Base-by-base conservation (phyloP, 2,888 invertebrate genomes). In the Aleiodes alternator region DNA sequence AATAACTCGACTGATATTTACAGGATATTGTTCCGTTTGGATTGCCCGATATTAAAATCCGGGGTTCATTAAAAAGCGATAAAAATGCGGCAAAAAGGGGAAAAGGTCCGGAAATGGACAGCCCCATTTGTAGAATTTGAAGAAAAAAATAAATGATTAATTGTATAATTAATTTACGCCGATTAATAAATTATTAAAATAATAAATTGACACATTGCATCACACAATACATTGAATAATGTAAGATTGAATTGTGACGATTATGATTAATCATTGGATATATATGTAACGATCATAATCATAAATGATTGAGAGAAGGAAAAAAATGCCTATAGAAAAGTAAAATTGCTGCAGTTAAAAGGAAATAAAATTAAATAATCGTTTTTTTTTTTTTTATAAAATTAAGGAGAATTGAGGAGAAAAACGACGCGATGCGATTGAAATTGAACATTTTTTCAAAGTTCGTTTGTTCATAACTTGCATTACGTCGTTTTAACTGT, bases 11-110 rank as follows among this genome's bases (percentile, higher is more conserved):
- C 88, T 89, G 89, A 88, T 89, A 89, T 89, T 89, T 89, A 86
- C 85, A 88, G 88, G 87, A 88, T 89, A 89, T 88, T 89, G 89
- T 88, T 87, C 87, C 87, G 86, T 84, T 85, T 86, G 87, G 88
- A 88, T 87, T 83, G 88, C 88, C 88, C 87, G 87, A 83, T 7
- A 8, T 43, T 82, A 84, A 23, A 87, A 87, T 87, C 88, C 88
- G 87, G 87, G 87, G 23, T 23, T 87, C 88, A 88, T 88, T 88
- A 85, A 89, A 88, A 89, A 89, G 88, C 88, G 88, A 88, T 88
- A 89, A 84, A 87, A 82, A 87, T 88, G 88, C 6, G 86, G 84
- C 31, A 83, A 80, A 80, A 81, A 81, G 80, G 82, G 82, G 81
- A 82, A 81, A 83, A 70, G 78, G 78, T 82, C 82, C 78, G 73